Evolutionary conservation across 2,888 invertebrate genomes (phyloP), one percentile per base, ranked within the genome.

Genomic region (Torymus aiolomorphi): DNA sequence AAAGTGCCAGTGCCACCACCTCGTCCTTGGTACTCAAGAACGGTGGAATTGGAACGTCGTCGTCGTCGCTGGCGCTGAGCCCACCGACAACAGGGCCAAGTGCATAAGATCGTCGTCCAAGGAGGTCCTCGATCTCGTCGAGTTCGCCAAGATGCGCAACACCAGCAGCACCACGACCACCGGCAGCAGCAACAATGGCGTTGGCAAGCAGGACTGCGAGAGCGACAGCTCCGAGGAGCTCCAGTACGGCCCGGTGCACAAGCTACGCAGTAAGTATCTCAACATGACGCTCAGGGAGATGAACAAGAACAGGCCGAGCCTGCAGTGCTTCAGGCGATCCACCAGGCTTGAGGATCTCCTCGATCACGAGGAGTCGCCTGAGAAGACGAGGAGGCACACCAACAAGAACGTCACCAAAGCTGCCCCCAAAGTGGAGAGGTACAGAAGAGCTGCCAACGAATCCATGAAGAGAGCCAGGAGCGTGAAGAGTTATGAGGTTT

Each of bases 201-300:
- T 51, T 11, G 52, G 42, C 57, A 59, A 77, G 3, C 63, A 62
- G 31, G 91, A 91, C 63, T 89, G 89, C 72, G 91, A 92, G 82
- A 92, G 92, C 76, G 93, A 94, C 88, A 92, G 93, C 73, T 93
- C 93, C 84, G 96, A 96, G 90, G 97, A 97, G 89, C 92, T 97
- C 78, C 95, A 95, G 88, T 97, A 97, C 92, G 97, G 97, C 0
- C 97, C 97, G 73, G 97, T 97, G 57, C 96, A 96, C 88, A 95
- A 95, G 86, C 93, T 97, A 84, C 95, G 96, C 89, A 96, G 96
- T 88, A 95, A 96, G 88, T 97, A 97, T 90, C 93, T 97, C 83
- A 96, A 95, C 89, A 92, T 97, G 83, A 96, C 97, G 12, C 91
- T 97, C 82, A 93, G 96, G n/a, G 95, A 96, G 86, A 91, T 89